These are phyloP conservation scores for Parasteatoda tepidariorum DNA, from an alignment of 1,140 invertebrate genomes.

Conservation along the genomic window DNA sequence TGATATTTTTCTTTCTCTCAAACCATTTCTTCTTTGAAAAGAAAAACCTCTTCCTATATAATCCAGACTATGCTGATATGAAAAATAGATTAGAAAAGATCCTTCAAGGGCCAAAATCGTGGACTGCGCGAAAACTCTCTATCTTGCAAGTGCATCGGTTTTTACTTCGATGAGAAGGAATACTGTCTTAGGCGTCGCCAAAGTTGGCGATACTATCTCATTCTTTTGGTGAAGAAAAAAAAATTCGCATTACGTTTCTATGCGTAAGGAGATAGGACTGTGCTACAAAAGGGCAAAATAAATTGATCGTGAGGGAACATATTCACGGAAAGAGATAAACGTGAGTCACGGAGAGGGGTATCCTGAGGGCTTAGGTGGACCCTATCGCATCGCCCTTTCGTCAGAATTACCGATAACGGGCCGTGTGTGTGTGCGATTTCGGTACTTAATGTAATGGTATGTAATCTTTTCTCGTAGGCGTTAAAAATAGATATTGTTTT, in stretches of 20 bases:
- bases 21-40: not conserved
- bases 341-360: constrained; percentile 51
- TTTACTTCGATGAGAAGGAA: constrained; percentile 6
- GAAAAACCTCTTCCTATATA: not conserved
- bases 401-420: constrained; percentile 25
- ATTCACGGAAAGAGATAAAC: constrained; percentile 54
- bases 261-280: constrained; percentile 10
- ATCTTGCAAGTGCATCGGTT: constrained; percentile 2
- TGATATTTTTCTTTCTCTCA: not conserved
- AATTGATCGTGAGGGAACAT: constrained; percentile 58
- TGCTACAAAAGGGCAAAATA: constrained; percentile 52
- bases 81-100: constrained; percentile 16
- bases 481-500: not conserved
- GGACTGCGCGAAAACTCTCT: not conserved
- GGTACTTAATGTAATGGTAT: constrained; percentile 43
- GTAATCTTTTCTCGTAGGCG: constrained; percentile 19
- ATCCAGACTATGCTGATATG: not conserved
- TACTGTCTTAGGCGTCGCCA: constrained; percentile 45
- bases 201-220: constrained; percentile 50
- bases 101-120: constrained; percentile 40
- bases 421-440: too few species aligned
- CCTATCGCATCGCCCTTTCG: constrained; percentile 49
- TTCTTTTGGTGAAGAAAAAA: not conserved
- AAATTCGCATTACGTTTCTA: not conserved
- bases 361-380: constrained; percentile 34